Conservation (phyloP, 1,140 invertebrate species). For the Camponotus pennsylvanicus region DNA sequence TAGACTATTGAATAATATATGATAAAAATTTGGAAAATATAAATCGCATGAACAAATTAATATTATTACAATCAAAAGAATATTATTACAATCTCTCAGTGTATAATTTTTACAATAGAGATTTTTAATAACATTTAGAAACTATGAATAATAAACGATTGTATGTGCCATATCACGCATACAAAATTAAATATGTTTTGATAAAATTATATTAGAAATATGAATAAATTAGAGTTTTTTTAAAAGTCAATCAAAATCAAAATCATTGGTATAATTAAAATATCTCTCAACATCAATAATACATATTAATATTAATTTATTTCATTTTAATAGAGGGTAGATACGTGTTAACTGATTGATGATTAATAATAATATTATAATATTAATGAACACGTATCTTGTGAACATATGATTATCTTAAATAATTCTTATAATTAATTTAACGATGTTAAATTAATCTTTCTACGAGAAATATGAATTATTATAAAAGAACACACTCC, state of each 20-base stretch:
- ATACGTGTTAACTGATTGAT: not conserved
- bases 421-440: constrained; percentile 13
- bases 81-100: not conserved
- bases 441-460: not conserved
- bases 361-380: not conserved
- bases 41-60: not conserved
- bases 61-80: not conserved
- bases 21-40: not conserved
- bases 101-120: not conserved
- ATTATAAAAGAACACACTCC: not conserved
- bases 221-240: constrained; percentile 5
- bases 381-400: not conserved
- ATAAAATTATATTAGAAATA: not conserved
- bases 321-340: not conserved
- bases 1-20: not conserved
- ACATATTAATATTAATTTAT: not conserved
- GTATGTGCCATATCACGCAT: not conserved
- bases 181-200: not conserved
- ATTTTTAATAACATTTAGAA: not conserved
- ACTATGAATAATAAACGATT: not conserved
- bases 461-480: constrained; percentile 8
- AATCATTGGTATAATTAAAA: not conserved
- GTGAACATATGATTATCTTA: not conserved
- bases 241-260: not conserved
- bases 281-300: not conserved